These are phyloP conservation scores for Scolopax bukidnonensis DNA, from an alignment of 2,797 vertebrate genomes.

Conservation along the genomic window DNA sequence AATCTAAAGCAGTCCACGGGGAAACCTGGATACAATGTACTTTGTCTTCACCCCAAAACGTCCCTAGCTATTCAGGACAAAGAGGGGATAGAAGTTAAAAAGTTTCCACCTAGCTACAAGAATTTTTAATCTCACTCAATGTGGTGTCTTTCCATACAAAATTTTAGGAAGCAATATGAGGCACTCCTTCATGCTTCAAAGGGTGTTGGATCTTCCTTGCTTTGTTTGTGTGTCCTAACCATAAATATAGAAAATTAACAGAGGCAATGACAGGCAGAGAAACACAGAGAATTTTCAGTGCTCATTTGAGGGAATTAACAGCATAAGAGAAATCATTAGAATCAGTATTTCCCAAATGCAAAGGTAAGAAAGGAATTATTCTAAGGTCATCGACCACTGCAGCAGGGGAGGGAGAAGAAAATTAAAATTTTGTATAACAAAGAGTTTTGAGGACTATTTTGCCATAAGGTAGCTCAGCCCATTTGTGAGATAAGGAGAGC, in stretches of 20 bases:
- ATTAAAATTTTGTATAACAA: background rate
- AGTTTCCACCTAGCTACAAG: background rate
- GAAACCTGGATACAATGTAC: background rate
- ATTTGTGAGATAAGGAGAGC: background rate
- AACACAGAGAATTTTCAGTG: background rate
- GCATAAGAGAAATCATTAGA: background rate
- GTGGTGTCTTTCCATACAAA: background rate
- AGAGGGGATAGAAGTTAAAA: background rate
- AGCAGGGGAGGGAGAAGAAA: background rate
- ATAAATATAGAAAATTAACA: background rate
- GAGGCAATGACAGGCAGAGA: fast-evolving
- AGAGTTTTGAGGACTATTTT: background rate
- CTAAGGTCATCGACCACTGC: background rate
- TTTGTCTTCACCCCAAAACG: fast-evolving
- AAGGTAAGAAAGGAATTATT: background rate
- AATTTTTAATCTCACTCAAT: background rate
- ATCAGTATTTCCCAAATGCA: background rate
- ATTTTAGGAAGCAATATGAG: background rate
- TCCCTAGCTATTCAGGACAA: background rate
- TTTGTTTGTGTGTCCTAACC: background rate
- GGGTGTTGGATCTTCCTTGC: background rate
- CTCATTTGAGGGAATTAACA: background rate
- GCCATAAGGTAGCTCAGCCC: background rate
- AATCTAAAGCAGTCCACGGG: background rate
- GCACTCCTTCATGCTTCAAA: background rate